Conservation (phyloP, 2,113 vertebrate species). For the Sminthopsis crassicaudata region DNA sequence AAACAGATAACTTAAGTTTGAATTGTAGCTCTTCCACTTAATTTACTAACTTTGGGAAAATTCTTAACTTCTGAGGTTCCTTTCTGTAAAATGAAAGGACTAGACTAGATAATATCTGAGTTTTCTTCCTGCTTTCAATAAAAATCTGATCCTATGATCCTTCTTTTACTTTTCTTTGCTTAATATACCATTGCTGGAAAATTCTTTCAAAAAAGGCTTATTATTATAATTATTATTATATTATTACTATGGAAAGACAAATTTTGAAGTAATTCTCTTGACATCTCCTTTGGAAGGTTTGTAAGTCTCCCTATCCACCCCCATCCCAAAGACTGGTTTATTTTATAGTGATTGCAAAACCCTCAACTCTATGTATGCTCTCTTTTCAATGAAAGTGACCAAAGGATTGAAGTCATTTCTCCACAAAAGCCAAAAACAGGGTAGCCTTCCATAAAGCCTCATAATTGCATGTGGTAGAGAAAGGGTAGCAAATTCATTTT, state of each 20-base stretch:
- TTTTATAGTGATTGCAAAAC: not conserved
- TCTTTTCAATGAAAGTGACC: fast-evolving
- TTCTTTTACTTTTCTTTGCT: not conserved
- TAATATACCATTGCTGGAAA: not conserved
- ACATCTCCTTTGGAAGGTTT: not conserved
- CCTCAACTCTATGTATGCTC: fast-evolving
- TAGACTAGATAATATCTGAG: not conserved
- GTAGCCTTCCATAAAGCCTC: not conserved
- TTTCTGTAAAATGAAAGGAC: not conserved
- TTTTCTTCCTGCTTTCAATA: not conserved
- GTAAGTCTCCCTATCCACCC: not conserved
- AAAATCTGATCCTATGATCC: not conserved
- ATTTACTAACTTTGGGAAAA: not conserved
- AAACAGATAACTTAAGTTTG: not conserved
- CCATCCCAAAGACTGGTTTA: no score
- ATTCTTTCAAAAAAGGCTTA: not conserved
- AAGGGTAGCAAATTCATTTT: not conserved
- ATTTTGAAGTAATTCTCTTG: not conserved
- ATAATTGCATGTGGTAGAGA: fast-evolving
- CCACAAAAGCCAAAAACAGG: not conserved
- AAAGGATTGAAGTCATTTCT: fast-evolving
- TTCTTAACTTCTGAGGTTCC: not conserved
- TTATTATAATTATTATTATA: not conserved
- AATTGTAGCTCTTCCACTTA: not conserved
- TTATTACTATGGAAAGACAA: not conserved